phyloP scores from a whole-genome alignment of 2,888 invertebrate genomes.

The Drosophila buzzatii region DNA sequence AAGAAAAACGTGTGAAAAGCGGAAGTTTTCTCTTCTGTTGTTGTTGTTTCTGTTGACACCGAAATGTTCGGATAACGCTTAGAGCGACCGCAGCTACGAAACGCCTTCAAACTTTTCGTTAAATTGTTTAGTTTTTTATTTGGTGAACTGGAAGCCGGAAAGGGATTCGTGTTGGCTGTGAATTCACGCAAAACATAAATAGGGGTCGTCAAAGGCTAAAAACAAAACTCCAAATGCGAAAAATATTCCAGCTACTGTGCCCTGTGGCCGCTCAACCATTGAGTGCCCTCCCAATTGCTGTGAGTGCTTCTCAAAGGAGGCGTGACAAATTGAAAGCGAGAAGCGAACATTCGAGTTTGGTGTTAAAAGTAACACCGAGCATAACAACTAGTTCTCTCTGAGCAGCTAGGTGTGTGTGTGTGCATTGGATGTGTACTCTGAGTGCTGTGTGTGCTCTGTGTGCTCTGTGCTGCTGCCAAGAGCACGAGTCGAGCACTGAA shows the following conservation, averaged over 20 bases:
- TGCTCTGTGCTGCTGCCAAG: slow-evolving; percentile 23
- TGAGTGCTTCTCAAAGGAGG: slow-evolving; percentile 21
- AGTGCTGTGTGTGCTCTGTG: background rate
- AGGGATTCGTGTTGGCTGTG: slow-evolving; percentile 46
- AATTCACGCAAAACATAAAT: slow-evolving; percentile 26
- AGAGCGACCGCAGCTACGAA: slow-evolving; percentile 55
- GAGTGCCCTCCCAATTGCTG: slow-evolving; percentile 37
- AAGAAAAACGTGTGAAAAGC: slow-evolving; percentile 66
- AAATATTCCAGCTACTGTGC: slow-evolving; percentile 51
- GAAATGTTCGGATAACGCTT: slow-evolving; percentile 46
- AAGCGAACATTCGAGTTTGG: background rate
- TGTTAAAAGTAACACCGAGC: slow-evolving; percentile 7
- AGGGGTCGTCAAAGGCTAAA: slow-evolving; percentile 37
- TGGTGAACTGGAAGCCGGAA: slow-evolving; percentile 46
- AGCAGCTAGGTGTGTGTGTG: background rate
- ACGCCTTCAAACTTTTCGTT: slow-evolving; percentile 57
- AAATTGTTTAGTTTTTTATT: slow-evolving; percentile 55
- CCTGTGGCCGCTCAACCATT: slow-evolving; percentile 49
- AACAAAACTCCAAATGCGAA: slow-evolving; percentile 38
- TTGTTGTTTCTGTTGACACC: slow-evolving; percentile 45
- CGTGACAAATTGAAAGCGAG: background rate
- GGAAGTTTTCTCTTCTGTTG: slow-evolving; percentile 44
- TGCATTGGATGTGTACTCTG: slow-evolving; percentile 2
- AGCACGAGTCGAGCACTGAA: slow-evolving; percentile 28
- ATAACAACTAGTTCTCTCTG: background rate